phyloP scores from a whole-genome alignment of 2,113 vertebrate species.

The Rhineura floridana region DNA sequence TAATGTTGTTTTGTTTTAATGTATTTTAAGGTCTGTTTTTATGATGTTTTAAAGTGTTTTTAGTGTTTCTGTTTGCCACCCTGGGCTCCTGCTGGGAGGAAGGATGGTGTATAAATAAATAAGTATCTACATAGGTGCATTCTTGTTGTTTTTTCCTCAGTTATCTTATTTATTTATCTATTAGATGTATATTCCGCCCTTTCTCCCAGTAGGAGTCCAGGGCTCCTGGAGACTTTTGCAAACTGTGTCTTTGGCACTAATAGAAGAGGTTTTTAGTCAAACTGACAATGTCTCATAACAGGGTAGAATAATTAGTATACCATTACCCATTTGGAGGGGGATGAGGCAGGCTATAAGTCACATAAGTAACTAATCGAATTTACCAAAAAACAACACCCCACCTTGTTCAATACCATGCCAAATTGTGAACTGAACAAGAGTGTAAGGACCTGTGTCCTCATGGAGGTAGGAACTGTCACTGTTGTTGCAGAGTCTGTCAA shows the following conservation, averaged over 20 bases:
- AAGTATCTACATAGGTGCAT: not conserved
- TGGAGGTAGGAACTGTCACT: not conserved
- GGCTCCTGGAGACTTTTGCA: not conserved
- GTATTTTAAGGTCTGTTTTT: too few relatives aligned
- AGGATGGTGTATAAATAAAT: too few relatives aligned
- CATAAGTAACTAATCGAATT: too few relatives aligned
- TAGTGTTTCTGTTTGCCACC: too few relatives aligned
- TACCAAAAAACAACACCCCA: too few relatives aligned
- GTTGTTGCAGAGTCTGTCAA: not conserved
- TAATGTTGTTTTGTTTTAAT: too few relatives aligned
- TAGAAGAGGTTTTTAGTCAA: not conserved
- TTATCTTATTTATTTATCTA: too few relatives aligned
- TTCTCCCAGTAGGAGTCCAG: too few relatives aligned
- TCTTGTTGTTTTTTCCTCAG: not conserved
- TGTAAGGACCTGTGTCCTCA: too few relatives aligned
- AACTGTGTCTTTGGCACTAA: not conserved
- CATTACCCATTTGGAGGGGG: not conserved
- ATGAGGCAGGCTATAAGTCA: not conserved
- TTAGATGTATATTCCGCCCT: too few relatives aligned
- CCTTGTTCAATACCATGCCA: not conserved
- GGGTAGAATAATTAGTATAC: not conserved
- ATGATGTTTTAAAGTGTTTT: too few relatives aligned
- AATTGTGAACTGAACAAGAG: not conserved
- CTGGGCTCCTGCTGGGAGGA: too few relatives aligned
- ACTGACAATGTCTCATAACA: not conserved